Evolutionary conservation across 2,113 vertebrate genomes (phyloP), one percentile per base, ranked within the genome.

Genomic region (Columba livia): DNA sequence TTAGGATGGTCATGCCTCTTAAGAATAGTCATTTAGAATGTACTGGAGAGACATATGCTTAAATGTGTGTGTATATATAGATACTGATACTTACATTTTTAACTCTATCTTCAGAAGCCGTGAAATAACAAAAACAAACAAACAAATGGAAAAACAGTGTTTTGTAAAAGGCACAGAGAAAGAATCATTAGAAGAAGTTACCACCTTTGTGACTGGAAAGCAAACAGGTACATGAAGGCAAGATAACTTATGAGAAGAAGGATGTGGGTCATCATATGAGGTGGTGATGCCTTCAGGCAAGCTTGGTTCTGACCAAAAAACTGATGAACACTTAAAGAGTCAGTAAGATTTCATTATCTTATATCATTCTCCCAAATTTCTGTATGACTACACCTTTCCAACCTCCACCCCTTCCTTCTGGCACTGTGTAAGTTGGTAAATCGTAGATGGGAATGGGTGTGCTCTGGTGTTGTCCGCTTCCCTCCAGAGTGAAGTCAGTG

Each of bases 11-110:
- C 50, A 7, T 60, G 36, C 70, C 36, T 12, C 34, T 79, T 85
- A 48, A 75, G 38, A 69, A 91, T 67, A 93, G 84, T 89, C 61
- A 90, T 62, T 87, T 77, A 61, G 50, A 92, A 72, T 85, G 57
- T 71, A 62, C 42, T 38, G 9, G 32, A 87, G 38, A 88, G 15
- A 58, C 18, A 47, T 67, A n/a, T 62, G 5, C 85, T 71, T 92
- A 14, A 58, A 1, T 25, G 19, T 89, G 16, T 51, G 24, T 62
- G 28, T 64, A 0, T 77, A 5, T 78, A 2, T 65, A 38, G n/a
- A 28, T 6, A 28, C 29, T 60, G 38, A 6, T 60, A 80, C 78
- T 80, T 90, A n/a, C 40, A 71, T 78, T 89, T 94, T 83, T 70
- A 73, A 72, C 38, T 56, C 10, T 54, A 32, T 57, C 18, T 91